Evolutionary conservation across 2,113 vertebrate genomes (phyloP).

Genomic region (Ascaphus truei): DNA sequence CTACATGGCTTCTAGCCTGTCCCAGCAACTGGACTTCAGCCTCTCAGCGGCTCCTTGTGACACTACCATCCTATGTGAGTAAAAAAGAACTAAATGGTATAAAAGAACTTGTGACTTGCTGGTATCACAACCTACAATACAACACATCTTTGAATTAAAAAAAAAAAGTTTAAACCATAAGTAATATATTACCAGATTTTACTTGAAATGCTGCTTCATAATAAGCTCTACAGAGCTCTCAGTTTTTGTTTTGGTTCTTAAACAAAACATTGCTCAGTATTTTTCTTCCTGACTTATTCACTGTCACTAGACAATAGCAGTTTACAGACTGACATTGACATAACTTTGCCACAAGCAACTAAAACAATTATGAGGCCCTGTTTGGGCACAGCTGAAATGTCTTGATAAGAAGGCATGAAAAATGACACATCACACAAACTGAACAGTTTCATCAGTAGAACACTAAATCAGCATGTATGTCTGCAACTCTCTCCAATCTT

Average conservation of each 20-base stretch:
- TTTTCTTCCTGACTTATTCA: slow-evolving; percentile 48
- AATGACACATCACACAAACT: slow-evolving; percentile 65
- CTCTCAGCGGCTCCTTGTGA: no score
- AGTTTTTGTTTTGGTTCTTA: background rate
- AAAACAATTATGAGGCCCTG: slow-evolving; percentile 65
- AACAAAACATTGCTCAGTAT: slow-evolving; percentile 9
- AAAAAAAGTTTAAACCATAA: no score
- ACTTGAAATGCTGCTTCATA: background rate
- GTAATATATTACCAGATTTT: background rate
- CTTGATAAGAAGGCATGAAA: slow-evolving; percentile 73
- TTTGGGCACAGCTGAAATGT: slow-evolving; percentile 67
- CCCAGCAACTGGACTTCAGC: no score
- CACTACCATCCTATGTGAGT: no score
- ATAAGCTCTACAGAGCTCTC: no score
- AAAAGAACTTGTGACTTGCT: no score
- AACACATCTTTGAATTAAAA: no score
- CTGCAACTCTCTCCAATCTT: slow-evolving; percentile 48
- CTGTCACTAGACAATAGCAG: slow-evolving; percentile 61
- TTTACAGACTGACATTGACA: slow-evolving; percentile 70
- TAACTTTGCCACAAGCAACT: slow-evolving; percentile 75
- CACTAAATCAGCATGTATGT: slow-evolving; percentile 65
- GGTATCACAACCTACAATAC: no score
- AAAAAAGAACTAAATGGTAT: no score
- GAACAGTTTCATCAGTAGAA: slow-evolving; percentile 60
- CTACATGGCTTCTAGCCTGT: no score